Conservation (phyloP, 2,888 invertebrate genomes). For the Metallyticus violacea region DNA sequence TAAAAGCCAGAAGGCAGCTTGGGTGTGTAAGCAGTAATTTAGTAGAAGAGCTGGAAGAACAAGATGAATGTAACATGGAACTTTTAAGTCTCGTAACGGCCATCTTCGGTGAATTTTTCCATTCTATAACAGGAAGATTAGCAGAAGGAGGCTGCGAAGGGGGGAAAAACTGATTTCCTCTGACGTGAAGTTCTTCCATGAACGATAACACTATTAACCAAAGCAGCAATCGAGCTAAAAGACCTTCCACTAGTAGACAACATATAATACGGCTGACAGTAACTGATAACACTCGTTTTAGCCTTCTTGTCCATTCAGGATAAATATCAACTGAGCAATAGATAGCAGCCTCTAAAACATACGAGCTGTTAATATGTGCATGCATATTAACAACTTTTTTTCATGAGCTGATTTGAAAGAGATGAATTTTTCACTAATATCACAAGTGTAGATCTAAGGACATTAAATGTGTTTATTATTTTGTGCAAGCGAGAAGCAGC, state of each 20-base stretch:
- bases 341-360: too few species aligned
- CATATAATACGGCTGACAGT: not conserved
- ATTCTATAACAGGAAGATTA: not conserved
- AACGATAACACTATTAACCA: not conserved
- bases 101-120: not conserved
- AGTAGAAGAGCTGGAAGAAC: not conserved
- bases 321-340: too few species aligned
- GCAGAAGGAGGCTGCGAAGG: not conserved
- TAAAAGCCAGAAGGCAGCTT: too few species aligned
- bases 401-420: too few species aligned
- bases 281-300: not conserved
- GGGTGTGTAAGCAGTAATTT: not conserved
- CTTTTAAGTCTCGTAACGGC: not conserved
- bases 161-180: not conserved
- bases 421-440: too few species aligned
- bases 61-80: not conserved
- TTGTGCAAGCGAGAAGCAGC: too few species aligned
- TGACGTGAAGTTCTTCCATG: not conserved
- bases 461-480: too few species aligned
- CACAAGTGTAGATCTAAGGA: too few species aligned
- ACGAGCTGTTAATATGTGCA: too few species aligned
- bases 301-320: too few species aligned
- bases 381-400: too few species aligned
- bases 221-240: not conserved
- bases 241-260: not conserved